Percentiles rank a stretch among this genome's conserved stretches.
These are phyloP conservation scores for Telmatochromis sp. DNA, from an alignment of 2,113 vertebrate genomes.

Conservation along the genomic window DNA sequence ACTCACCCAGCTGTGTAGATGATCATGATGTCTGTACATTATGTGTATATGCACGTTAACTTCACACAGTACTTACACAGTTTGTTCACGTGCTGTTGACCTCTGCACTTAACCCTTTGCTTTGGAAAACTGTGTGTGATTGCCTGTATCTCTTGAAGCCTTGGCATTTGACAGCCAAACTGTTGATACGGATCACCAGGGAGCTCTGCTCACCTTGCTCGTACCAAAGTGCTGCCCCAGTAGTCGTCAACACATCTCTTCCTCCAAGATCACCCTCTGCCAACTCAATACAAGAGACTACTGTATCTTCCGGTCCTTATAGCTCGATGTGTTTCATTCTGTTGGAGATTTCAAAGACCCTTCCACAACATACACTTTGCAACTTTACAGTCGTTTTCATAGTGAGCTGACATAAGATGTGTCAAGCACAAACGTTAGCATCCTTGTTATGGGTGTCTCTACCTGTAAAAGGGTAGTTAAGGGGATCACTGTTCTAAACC, in stretches of 20 bases:
- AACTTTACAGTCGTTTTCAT: constrained; percentile 28
- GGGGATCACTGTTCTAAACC: constrained; percentile 25
- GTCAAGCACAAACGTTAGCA: constrained; percentile 65
- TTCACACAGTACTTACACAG: constrained; percentile 57
- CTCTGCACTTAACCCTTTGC: constrained; percentile 52
- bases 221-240: constrained; percentile 73
- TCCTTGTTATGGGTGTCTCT: constrained; percentile 43
- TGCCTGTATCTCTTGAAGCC: constrained; percentile 52
- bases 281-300: constrained; percentile 36
- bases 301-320: constrained; percentile 20
- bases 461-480: constrained; percentile 24
- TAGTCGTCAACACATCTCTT: constrained; percentile 49
- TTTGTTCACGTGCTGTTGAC: constrained; percentile 54
- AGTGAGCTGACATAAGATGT: constrained; percentile 30
- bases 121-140: constrained; percentile 58
- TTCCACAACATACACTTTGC: background rate
- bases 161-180: constrained; percentile 48
- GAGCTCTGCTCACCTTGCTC: constrained; percentile 64
- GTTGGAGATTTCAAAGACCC: constrained; percentile 30
- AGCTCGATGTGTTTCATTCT: constrained; percentile 28
- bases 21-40: constrained; percentile 62
- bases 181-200: constrained; percentile 51
- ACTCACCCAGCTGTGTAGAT: constrained; percentile 56
- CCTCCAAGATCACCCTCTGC: constrained; percentile 51
- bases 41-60: constrained; percentile 64